Percentiles rank a stretch among this genome's conserved stretches.
These are phyloP conservation scores for Atractosteus spatula DNA, from an alignment of 2,113 vertebrate genomes.

Conservation along the genomic window DNA sequence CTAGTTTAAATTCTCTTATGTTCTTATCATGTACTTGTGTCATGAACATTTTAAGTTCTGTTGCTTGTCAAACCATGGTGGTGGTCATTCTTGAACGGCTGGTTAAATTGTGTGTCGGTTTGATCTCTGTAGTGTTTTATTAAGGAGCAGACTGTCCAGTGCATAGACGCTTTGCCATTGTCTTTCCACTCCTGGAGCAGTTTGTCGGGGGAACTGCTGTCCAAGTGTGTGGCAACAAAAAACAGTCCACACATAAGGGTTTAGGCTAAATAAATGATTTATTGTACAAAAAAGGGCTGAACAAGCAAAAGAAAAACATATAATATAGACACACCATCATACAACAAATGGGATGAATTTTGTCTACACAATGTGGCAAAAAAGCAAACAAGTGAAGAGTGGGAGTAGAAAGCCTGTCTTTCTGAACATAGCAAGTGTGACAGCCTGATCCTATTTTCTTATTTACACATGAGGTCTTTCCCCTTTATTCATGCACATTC, in stretches of 20 bases:
- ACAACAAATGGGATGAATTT: conserved; percentile 70
- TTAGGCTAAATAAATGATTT: conserved; percentile 81
- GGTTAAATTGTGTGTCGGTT: no score
- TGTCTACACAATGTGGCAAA: conserved; percentile 64
- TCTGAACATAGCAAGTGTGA: conserved; percentile 59
- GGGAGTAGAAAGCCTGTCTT: conserved; percentile 70
- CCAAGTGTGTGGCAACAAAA: no score
- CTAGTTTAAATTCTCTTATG: no score
- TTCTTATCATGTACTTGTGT: no score
- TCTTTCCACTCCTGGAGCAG: no score
- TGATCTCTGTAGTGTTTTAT: no score
- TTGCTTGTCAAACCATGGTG: no score
- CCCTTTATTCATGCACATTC: conserved; percentile 56
- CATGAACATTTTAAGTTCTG: no score
- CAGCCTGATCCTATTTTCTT: conserved; percentile 50
- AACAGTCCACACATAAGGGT: conserved; percentile 1
- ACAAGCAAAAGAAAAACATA: conserved; percentile 68
- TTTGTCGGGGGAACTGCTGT: no score
- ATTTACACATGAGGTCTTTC: conserved; percentile 61
- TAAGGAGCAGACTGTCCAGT: no score
- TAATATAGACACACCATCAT: conserved; percentile 71
- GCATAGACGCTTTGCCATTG: no score
- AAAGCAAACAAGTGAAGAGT: conserved; percentile 51
- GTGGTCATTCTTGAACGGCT: no score
- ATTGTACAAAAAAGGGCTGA: conserved; percentile 84